These are phyloP conservation scores for Melanotaenia boesemani DNA, from an alignment of 2,797 vertebrate genomes.

Conservation along the genomic window DNA sequence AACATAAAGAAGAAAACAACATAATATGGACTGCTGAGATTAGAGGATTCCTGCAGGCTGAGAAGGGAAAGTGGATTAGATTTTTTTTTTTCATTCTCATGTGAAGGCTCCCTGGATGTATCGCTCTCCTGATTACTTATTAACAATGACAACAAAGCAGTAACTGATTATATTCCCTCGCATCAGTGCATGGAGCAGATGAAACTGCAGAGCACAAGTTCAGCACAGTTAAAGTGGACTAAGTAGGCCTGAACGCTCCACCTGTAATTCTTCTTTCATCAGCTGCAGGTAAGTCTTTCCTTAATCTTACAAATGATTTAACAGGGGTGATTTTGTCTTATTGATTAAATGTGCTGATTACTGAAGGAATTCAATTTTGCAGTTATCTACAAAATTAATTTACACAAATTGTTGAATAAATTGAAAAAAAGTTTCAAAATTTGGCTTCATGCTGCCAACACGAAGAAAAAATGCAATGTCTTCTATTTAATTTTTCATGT, in stretches of 20 bases:
- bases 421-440: slow-evolving; percentile 17
- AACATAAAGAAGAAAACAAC: slow-evolving; percentile 61
- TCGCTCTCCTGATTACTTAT: slow-evolving; percentile 64
- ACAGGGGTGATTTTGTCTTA: slow-evolving; percentile 13
- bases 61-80: slow-evolving; percentile 25
- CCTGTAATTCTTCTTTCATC: slow-evolving; percentile 64
- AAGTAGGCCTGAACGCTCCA: slow-evolving; percentile 66
- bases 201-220: slow-evolving; percentile 73
- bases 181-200: slow-evolving; percentile 57
- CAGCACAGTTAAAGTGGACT: slow-evolving; percentile 63
- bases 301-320: slow-evolving; percentile 19
- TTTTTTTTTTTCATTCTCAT: slow-evolving; percentile 34
- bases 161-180: slow-evolving; percentile 39
- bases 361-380: neutral
- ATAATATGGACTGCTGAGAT: slow-evolving; percentile 64
- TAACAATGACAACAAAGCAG: slow-evolving; percentile 65
- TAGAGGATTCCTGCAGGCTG: slow-evolving; percentile 57
- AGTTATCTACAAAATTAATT: slow-evolving; percentile 5
- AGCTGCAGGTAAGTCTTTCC: slow-evolving; percentile 72
- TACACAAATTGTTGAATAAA: slow-evolving; percentile 40
- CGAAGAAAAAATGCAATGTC: neutral
- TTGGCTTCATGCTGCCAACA: neutral
- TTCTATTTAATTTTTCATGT: neutral
- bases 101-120: slow-evolving; percentile 34
- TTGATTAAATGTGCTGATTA: slow-evolving; percentile 5